A percentile compares a stretch with the other conserved stretches of the same genome.
These are phyloP conservation scores for Galeruca laticollis DNA, from an alignment of 2,888 invertebrate genomes.

Conservation along the genomic window DNA sequence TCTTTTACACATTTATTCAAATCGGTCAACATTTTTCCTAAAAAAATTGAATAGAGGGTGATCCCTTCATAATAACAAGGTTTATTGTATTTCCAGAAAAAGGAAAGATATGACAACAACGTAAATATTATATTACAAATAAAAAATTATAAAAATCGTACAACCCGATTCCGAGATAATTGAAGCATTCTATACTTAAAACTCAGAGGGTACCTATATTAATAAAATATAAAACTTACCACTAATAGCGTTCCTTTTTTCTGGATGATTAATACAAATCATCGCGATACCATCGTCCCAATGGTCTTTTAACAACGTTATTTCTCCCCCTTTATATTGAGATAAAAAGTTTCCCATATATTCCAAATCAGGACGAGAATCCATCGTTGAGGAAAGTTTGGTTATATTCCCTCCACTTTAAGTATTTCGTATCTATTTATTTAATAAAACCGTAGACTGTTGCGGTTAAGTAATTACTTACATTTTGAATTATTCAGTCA, in stretches of 20 bases:
- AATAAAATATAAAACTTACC: constrained; percentile 51
- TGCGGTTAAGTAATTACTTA: no score
- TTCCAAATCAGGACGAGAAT: background rate
- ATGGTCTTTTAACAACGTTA: constrained; percentile 52
- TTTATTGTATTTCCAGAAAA: no score
- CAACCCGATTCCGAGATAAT: no score
- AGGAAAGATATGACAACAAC: no score
- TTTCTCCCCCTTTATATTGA: constrained; percentile 53
- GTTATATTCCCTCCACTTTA: background rate
- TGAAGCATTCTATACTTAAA: no score
- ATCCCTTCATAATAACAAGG: no score
- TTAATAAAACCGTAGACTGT: no score
- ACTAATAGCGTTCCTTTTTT: constrained; percentile 60
- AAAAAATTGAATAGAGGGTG: background rate
- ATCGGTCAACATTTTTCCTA: constrained; percentile 62
- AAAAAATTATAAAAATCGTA: no score
- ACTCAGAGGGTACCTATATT: no score
- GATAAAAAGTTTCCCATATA: constrained; percentile 50
- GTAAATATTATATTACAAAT: no score
- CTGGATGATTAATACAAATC: constrained; percentile 55
- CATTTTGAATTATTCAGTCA: no score
- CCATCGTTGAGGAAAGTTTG: background rate
- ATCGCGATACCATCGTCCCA: constrained; percentile 57
- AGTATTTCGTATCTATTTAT: no score
- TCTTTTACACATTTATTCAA: constrained; percentile 54